Evolutionary conservation across 2,888 invertebrate species (phyloP).

Genomic region (Rhagium mordax): DNA sequence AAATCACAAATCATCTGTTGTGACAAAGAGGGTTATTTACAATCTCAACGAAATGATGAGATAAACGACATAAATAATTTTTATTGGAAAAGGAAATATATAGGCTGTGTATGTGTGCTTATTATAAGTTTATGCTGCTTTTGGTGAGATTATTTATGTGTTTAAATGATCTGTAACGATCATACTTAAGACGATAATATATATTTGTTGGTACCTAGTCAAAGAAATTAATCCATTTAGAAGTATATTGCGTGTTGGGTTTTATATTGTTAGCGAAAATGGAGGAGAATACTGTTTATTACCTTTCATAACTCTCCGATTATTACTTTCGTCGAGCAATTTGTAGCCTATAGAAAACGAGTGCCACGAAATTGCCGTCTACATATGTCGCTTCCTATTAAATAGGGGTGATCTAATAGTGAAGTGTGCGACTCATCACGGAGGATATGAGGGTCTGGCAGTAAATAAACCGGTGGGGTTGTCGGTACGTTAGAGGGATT

Average conservation of each 20-base stretch:
- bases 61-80: conserved; percentile 1
- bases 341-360: neutral
- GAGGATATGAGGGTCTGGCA: conserved; percentile 9
- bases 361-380: conserved; percentile 4
- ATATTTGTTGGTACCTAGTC: too few relatives aligned
- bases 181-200: too few relatives aligned
- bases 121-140: neutral
- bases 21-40: conserved; percentile 28
- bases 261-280: neutral
- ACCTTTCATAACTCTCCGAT: neutral
- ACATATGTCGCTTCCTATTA: conserved; percentile 11
- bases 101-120: too few relatives aligned
- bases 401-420: neutral
- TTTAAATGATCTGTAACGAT: neutral
- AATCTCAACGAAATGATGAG: conserved; percentile 5
- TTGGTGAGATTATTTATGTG: neutral
- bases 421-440: conserved; percentile 11
- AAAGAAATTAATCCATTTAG: too few relatives aligned
- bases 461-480: neutral
- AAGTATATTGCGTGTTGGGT: too few relatives aligned
- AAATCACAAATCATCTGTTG: conserved; percentile 17
- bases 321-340: neutral
- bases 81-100: neutral
- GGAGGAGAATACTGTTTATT: neutral
- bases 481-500: neutral